Percentiles rank a stretch among this genome's conserved stretches.
Evolutionary conservation across 1,140 invertebrate genomes (phyloP).

Genomic region (Caerostris darwini): DNA sequence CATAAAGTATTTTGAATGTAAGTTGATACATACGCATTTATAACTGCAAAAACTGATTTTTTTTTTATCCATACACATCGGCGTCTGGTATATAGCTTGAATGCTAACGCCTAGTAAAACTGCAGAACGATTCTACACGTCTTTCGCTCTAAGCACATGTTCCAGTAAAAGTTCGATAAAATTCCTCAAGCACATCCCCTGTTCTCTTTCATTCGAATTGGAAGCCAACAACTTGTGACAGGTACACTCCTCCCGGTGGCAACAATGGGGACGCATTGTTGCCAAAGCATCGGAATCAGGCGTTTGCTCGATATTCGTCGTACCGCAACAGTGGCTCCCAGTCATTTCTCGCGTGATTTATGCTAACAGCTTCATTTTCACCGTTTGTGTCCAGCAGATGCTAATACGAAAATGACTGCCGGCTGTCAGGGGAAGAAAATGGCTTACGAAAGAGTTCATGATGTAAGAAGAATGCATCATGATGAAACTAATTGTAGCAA

Average conservation of each 20-base stretch:
- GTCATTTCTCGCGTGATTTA: background rate
- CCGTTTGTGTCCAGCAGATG: background rate
- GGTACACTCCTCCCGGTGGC: background rate
- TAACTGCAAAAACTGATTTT: too few species aligned
- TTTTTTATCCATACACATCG: too few species aligned
- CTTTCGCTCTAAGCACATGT: background rate
- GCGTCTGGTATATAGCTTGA: too few species aligned
- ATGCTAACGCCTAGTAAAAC: too few species aligned
- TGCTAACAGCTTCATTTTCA: background rate
- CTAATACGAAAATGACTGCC: background rate
- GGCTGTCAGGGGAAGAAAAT: background rate
- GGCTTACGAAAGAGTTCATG: too few species aligned
- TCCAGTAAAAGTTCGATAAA: background rate
- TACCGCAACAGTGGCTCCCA: background rate
- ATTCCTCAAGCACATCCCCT: background rate
- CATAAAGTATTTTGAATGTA: too few species aligned
- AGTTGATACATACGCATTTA: too few species aligned
- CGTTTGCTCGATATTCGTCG: background rate
- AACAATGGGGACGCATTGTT: background rate
- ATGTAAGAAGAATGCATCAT: too few species aligned
- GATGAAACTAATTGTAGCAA: too few species aligned
- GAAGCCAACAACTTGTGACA: background rate
- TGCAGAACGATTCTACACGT: too few species aligned
- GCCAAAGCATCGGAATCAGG: background rate
- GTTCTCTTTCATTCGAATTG: background rate